Percentiles rank a stretch among this genome's conserved stretches.
phyloP scores from a whole-genome alignment of 2,797 vertebrate genomes.

The Enteromius mattozi region DNA sequence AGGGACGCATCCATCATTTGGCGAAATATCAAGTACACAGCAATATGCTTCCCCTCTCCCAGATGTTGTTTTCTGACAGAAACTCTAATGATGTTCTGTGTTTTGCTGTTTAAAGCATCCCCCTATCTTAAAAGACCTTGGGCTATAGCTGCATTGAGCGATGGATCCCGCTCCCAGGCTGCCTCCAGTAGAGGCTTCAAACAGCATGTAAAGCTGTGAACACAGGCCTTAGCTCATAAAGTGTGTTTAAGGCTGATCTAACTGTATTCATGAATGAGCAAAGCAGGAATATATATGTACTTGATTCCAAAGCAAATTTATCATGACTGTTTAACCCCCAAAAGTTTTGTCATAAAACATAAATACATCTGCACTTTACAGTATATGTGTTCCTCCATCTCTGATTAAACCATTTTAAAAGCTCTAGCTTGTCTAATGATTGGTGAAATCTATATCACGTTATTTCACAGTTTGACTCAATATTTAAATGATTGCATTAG shows the following conservation, averaged over 20 bases:
- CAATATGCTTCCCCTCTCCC: constrained; percentile 36
- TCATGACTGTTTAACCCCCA: constrained; percentile 7
- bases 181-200: constrained; percentile 14
- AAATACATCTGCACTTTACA: constrained; percentile 12
- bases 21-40: constrained; percentile 41
- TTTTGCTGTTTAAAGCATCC: constrained; percentile 56
- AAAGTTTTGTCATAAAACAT: constrained; percentile 21
- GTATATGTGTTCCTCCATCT: constrained; percentile 35
- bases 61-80: constrained; percentile 57
- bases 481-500: constrained; percentile 25
- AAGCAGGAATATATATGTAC: background rate
- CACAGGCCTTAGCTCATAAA: constrained; percentile 16
- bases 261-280: constrained; percentile 35
- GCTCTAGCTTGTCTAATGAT: constrained; percentile 37
- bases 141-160: constrained; percentile 49
- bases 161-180: constrained; percentile 38
- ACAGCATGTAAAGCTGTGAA: constrained; percentile 43
- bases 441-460: constrained; percentile 39
- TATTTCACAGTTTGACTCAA: constrained; percentile 45
- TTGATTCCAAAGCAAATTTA: constrained; percentile 5
- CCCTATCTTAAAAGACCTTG: constrained; percentile 55
- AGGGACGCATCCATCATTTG: constrained; percentile 45
- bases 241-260: constrained; percentile 26
- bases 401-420: constrained; percentile 38
- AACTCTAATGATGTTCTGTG: constrained; percentile 56